Evolutionary conservation across 2,113 vertebrate genomes (phyloP).

Genomic region (Geococcyx californianus): DNA sequence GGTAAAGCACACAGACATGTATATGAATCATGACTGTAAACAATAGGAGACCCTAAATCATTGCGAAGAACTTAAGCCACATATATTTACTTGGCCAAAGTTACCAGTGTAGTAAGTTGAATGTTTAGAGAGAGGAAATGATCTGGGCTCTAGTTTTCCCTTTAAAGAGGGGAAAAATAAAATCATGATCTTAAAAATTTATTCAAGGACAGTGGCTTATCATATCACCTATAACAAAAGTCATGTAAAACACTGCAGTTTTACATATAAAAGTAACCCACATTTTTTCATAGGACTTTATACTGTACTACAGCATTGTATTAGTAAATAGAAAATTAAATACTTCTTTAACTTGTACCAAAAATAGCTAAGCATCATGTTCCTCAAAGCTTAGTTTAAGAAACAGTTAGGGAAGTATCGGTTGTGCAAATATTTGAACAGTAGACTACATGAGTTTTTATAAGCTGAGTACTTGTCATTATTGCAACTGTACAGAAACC

Average conservation of each 20-base stretch:
- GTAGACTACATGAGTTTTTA: background rate
- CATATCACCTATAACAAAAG: background rate
- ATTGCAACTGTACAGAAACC: background rate
- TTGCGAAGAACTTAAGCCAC: background rate
- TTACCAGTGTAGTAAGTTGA: background rate
- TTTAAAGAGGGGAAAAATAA: background rate
- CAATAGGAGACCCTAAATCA: background rate
- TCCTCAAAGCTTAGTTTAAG: background rate
- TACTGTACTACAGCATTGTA: background rate
- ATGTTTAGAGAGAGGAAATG: background rate
- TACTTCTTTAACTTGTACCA: background rate
- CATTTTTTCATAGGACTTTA: background rate
- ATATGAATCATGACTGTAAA: background rate
- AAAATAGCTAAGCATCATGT: background rate
- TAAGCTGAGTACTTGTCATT: background rate
- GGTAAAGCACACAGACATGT: background rate
- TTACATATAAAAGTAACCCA: background rate
- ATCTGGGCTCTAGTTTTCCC: background rate
- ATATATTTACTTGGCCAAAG: background rate
- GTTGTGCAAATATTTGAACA: conserved; percentile 42
- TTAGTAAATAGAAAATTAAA: background rate
- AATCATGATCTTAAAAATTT: background rate
- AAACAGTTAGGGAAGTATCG: background rate
- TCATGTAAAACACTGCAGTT: background rate
- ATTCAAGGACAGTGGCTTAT: background rate